Evolutionary conservation across 2,797 vertebrate genomes (phyloP).

Genomic region (Dermochelys coriacea): DNA sequence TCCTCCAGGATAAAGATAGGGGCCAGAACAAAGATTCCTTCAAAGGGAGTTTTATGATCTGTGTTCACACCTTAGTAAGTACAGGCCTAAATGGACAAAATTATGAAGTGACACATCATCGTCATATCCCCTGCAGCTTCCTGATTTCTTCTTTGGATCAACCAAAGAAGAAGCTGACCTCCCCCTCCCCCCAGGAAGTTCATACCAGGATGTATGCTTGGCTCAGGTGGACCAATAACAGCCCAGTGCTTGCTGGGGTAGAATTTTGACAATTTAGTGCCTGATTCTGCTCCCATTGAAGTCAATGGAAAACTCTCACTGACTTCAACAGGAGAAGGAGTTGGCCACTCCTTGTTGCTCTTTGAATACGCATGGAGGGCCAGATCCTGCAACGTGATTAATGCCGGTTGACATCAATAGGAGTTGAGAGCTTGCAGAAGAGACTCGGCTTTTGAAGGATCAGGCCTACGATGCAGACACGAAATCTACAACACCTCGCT

Average conservation of each 20-base stretch:
- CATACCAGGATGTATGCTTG: neutral
- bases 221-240: neutral
- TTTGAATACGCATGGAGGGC: neutral
- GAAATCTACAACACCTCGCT: neutral
- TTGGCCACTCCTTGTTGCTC: neutral
- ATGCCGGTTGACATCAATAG: neutral
- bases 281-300: constrained; percentile 8
- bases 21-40: constrained; percentile 17
- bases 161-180: neutral
- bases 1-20: constrained; percentile 45
- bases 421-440: neutral
- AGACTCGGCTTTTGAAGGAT: neutral
- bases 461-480: neutral
- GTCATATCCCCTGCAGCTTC: neutral
- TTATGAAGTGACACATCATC: neutral
- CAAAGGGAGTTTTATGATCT: neutral
- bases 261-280: neutral
- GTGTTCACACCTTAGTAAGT: neutral
- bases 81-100: neutral
- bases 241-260: neutral
- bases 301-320: neutral
- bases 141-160: neutral
- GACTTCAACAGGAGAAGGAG: neutral
- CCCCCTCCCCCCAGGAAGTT: neutral
- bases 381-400: neutral